Conservation (phyloP, 2,113 vertebrate genomes). For the Apteryx owenii region DNA sequence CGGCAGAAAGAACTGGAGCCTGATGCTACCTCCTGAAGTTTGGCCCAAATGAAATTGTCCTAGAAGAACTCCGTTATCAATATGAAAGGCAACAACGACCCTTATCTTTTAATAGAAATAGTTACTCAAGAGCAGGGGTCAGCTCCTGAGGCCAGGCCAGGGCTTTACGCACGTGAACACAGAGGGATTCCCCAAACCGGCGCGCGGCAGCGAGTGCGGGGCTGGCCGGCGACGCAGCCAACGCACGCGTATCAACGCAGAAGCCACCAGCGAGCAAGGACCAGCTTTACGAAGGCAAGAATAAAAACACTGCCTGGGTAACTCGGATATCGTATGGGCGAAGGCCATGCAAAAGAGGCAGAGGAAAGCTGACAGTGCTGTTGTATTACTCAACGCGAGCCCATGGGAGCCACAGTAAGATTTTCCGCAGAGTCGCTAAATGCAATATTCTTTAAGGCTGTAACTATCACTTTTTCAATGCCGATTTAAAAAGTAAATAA, state of each 20-base stretch:
- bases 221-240: too few relatives aligned
- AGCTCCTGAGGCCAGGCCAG: not conserved
- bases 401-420: not conserved
- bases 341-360: not conserved
- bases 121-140: not conserved
- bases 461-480: not conserved
- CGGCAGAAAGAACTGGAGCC: not conserved
- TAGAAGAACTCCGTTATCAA: not conserved
- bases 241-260: not conserved
- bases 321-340: not conserved
- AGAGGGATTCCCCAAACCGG: not conserved
- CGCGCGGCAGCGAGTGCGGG: too few relatives aligned
- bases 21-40: not conserved
- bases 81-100: not conserved
- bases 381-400: not conserved
- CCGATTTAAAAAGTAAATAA: not conserved
- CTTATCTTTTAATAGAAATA: not conserved
- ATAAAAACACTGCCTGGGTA: not conserved
- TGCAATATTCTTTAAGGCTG: not conserved
- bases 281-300: accelerated
- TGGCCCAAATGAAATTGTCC: not conserved
- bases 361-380: not conserved
- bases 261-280: not conserved
- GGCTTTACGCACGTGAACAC: not conserved
- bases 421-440: not conserved